Evolutionary conservation across 1,140 invertebrate species (phyloP), one percentile per base, ranked within the genome.

Genomic region (Drosophila baimaii): DNA sequence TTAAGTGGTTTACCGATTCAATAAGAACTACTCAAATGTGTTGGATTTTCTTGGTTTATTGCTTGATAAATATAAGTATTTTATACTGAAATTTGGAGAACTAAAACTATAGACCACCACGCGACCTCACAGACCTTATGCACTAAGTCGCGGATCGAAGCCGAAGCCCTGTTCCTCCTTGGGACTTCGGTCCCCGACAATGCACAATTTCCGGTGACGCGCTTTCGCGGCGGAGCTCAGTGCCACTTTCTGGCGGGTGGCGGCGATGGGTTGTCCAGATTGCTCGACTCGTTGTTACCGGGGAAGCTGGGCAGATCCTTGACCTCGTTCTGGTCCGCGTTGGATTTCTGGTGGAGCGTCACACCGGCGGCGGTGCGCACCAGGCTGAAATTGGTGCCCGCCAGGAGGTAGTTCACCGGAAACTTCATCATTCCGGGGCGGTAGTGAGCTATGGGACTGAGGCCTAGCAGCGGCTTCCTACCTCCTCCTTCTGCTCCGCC

Each of bases 351-450:
- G 13, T 79, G 79, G 2, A 89, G 35, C 3, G 84, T 88, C 1
- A 83, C 72, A 0, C 83, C 83, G n/a, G 83, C 83, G 0, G 83
- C 83, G 0, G 83, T 88, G 8, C 83, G 84, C 0, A 84, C 73
- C 5, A 88, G 41, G 2, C 84, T 59, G 3, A 33, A 51, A n/a
- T 63, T 25, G 19, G 76, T 70, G 8, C 83, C 77, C 2, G 33
- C 35, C 2, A 70, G 51, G 0, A 71, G 43, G 29, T 63, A 73
- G 21, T 72, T 58, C 8, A 61, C 31, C 3, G 77, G 77, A 13
- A 52, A 63, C 19, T 65, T 27, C n/a, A 77, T 10, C 49, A 51
- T 59, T 1, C 84, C 80, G 5, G 83, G 72, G 7, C 68, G 46
- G 19, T 71, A 88, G 17, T 89, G 83, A 8, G 64, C 72, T 6